These are phyloP conservation scores for Thrips palmi DNA, from an alignment of 1,140 invertebrate genomes.

Conservation along the genomic window DNA sequence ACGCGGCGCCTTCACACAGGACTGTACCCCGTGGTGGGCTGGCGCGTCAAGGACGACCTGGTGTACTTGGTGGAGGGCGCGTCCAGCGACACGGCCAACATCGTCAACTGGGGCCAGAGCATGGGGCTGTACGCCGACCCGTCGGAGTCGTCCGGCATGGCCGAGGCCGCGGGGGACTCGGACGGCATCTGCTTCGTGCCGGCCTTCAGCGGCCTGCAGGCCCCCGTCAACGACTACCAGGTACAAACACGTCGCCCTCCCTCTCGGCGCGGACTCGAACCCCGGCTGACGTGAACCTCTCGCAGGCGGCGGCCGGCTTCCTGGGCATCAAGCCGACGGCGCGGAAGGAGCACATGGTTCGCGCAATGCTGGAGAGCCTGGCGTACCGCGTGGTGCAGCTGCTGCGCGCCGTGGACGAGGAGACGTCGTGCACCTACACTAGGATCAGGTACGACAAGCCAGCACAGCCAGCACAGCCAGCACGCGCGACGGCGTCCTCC, in stretches of 20 bases:
- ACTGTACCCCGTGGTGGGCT: conserved; percentile 80
- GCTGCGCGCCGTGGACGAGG: conserved; percentile 43
- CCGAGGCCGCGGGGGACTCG: conserved; percentile 47
- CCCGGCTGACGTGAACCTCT: conserved; percentile 81
- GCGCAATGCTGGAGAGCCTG: conserved; percentile 72
- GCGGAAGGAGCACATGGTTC: conserved; percentile 54
- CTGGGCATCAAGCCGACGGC: conserved; percentile 69
- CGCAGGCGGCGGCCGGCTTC: conserved; percentile 60
- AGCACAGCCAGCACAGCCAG: too few species aligned
- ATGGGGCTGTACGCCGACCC: conserved; percentile 47
- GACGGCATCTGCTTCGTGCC: conserved; percentile 80
- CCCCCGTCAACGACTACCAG: too few species aligned
- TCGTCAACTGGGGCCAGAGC: conserved; percentile 70
- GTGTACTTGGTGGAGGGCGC: conserved; percentile 68
- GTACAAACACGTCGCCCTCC: too few species aligned
- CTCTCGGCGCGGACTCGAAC: too few species aligned
- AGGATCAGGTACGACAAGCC: conserved; percentile 48
- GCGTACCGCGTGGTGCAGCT: conserved; percentile 66
- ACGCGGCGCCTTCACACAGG: too few species aligned
- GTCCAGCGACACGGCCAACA: conserved; percentile 68
- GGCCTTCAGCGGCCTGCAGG: conserved; percentile 78
- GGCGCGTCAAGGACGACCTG: conserved; percentile 42
- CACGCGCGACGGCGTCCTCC: too few species aligned
- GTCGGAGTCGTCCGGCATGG: conserved; percentile 46
- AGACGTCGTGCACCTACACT: conserved; percentile 38